Conservation (phyloP, 2,888 invertebrate genomes). For the Limnephilus rhombicus region DNA sequence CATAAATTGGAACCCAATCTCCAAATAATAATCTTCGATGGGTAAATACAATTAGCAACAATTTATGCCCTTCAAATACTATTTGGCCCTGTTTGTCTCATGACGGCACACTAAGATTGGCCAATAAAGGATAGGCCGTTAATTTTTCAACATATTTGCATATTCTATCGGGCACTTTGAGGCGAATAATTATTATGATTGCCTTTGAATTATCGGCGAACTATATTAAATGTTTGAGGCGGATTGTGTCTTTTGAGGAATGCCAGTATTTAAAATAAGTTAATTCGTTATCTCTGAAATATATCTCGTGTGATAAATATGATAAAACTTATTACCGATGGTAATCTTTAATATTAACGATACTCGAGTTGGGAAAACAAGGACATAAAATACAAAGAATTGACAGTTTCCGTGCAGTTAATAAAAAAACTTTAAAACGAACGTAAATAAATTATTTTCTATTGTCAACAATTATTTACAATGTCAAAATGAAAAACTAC, state of each 20-base stretch:
- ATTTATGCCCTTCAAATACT: conserved; percentile 1
- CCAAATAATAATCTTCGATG: background rate
- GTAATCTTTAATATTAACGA: background rate
- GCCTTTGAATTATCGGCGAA: background rate
- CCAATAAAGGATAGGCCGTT: conserved; percentile 32
- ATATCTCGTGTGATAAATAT: conserved; percentile 1
- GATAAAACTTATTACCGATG: background rate
- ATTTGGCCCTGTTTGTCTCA: conserved; percentile 17
- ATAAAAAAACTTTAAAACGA: background rate
- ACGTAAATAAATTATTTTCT: background rate
- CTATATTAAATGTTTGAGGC: background rate
- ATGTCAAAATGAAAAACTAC: background rate
- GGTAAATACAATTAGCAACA: conserved; percentile 8
- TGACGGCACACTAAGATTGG: background rate
- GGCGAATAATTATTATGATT: background rate
- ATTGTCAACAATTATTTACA: background rate
- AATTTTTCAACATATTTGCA: conserved; percentile 6
- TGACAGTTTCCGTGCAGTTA: background rate
- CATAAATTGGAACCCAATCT: background rate
- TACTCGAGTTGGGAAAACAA: background rate
- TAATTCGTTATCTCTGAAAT: background rate
- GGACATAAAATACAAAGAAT: background rate
- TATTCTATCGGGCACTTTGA: background rate
- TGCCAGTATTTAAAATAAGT: background rate
- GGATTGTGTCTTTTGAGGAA: background rate